These are phyloP conservation scores for Chelon labrosus DNA, from an alignment of 2,797 vertebrate genomes.

Conservation along the genomic window DNA sequence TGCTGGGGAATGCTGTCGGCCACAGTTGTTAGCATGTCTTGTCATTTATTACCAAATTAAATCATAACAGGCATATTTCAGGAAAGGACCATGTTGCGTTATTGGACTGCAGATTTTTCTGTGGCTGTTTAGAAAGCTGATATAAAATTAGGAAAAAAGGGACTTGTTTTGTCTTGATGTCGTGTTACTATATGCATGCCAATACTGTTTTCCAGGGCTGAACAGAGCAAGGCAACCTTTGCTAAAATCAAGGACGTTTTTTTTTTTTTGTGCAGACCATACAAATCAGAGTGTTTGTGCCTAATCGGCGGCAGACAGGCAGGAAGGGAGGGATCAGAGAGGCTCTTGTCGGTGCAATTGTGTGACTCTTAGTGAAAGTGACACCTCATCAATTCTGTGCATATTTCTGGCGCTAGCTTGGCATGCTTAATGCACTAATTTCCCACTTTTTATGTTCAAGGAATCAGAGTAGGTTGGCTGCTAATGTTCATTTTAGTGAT, in stretches of 20 bases:
- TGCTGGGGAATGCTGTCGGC: conserved; percentile 75
- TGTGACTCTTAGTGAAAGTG: conserved; percentile 87
- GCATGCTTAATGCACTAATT: conserved; percentile 80
- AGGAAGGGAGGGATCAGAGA: conserved; percentile 82
- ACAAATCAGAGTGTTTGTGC: conserved; percentile 79
- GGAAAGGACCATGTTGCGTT: conserved; percentile 55
- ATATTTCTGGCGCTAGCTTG: conserved; percentile 81
- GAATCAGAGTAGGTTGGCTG: conserved; percentile 57
- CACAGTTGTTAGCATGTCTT: conserved; percentile 73
- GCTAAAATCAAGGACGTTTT: conserved; percentile 82
- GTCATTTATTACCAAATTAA: conserved; percentile 73
- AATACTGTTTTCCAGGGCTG: conserved; percentile 66
- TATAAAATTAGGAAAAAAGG: conserved; percentile 28
- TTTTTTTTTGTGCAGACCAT: conserved; percentile 79
- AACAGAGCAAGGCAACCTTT: conserved; percentile 78
- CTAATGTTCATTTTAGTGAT: conserved; percentile 50
- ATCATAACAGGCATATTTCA: conserved; percentile 66
- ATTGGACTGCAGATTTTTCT: conserved; percentile 52
- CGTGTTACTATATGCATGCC: conserved; percentile 51
- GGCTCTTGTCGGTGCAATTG: conserved; percentile 81
- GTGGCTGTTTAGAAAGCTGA: conserved; percentile 53
- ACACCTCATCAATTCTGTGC: conserved; percentile 87
- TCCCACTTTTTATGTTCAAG: conserved; percentile 61
- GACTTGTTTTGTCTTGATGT: conserved; percentile 26
- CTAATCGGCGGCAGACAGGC: conserved; percentile 78